These are phyloP conservation scores for Cheilosia urbana DNA, from an alignment of 2,888 invertebrate species.

Conservation along the genomic window DNA sequence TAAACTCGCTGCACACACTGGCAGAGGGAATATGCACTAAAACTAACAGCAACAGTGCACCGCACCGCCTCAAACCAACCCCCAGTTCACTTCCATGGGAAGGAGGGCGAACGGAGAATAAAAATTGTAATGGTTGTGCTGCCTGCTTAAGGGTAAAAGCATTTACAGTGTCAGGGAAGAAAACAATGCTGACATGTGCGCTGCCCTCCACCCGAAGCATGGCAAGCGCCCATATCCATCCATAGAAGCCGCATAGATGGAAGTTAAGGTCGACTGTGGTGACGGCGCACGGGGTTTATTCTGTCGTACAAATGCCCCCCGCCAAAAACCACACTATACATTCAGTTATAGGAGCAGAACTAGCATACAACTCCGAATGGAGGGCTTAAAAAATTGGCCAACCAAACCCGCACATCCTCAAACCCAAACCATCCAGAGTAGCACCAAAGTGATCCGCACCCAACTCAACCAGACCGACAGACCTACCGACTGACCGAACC, in stretches of 20 bases:
- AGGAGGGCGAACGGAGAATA: background rate
- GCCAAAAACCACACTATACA: slow-evolving; percentile 42
- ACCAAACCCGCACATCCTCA: slow-evolving; percentile 50
- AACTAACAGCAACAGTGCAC: slow-evolving; percentile 44
- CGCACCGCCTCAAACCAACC: slow-evolving; percentile 14
- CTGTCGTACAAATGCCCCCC: slow-evolving; percentile 39
- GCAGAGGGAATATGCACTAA: slow-evolving; percentile 37
- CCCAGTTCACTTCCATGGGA: background rate
- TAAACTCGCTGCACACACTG: slow-evolving; percentile 55
- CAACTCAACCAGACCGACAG: slow-evolving; percentile 44
- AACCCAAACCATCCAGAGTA: slow-evolving; percentile 53
- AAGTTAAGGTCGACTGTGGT: slow-evolving; percentile 70
- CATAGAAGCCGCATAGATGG: slow-evolving; percentile 58
- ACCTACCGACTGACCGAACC: slow-evolving; percentile 38
- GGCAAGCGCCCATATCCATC: slow-evolving; percentile 9
- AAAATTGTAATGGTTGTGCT: slow-evolving; percentile 45
- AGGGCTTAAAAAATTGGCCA: slow-evolving; percentile 49
- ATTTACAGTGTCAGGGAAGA: slow-evolving; percentile 56
- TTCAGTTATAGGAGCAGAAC: background rate
- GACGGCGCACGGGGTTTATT: slow-evolving; percentile 18
- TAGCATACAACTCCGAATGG: slow-evolving; percentile 23
- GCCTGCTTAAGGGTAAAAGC: slow-evolving; percentile 57
- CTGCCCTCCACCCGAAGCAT: slow-evolving; percentile 17
- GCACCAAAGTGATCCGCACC: slow-evolving; percentile 67
- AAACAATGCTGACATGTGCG: slow-evolving; percentile 67